Evolutionary conservation across 2,113 vertebrate genomes (phyloP), one percentile per base, ranked within the genome.

Genomic region (Leiothrix lutea): DNA sequence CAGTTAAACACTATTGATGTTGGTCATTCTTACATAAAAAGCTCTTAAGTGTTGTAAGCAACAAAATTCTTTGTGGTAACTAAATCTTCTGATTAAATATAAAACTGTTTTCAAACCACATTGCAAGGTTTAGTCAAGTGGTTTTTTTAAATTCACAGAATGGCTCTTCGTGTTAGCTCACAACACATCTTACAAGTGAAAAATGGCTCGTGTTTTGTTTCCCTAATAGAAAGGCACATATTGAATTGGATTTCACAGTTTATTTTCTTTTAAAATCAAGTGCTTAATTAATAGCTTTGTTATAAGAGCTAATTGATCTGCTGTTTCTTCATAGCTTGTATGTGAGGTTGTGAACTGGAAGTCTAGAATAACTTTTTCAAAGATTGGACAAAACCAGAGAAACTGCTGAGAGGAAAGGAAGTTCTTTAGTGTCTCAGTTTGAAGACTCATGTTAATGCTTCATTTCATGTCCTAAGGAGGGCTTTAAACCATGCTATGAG

Each of bases 171-270:
- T 50, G 29, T 74, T 70, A 61, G 29, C 14, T 53, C 28, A 16
- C 51, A 45, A 17, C 0, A 0, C 5, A 28, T 81, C 17, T 60
- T 21, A 1, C 1, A 56, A 44, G 14, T 57, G 31, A 65, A 84
- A 92, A 84, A 61, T 38, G 4, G 33, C 36, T 69, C 8, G 0
- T 33, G 44, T 18, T 14, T 33, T 61, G 6, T 75, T 22, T 88
- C 26, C 8, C 9, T 78, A 18, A 44, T 35, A 66, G 14, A 58
- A 64, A 60, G n/a, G 11, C 21, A n/a, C 50, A 15, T 40, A 23
- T 19, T 69, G 15, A 81, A 44, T 70, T 80, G 21, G 51, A 56
- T 60, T 75, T 67, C 14, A 17, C 15, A 64, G 35, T 23, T 64
- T 42, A 60, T 83, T 80, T 74, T 69, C 13, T 81, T 74, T 57